A percentile compares a stretch with the other conserved stretches of the same genome.
Conservation (phyloP, 2,113 vertebrate genomes). For the Austrofundulus limnaeus region DNA sequence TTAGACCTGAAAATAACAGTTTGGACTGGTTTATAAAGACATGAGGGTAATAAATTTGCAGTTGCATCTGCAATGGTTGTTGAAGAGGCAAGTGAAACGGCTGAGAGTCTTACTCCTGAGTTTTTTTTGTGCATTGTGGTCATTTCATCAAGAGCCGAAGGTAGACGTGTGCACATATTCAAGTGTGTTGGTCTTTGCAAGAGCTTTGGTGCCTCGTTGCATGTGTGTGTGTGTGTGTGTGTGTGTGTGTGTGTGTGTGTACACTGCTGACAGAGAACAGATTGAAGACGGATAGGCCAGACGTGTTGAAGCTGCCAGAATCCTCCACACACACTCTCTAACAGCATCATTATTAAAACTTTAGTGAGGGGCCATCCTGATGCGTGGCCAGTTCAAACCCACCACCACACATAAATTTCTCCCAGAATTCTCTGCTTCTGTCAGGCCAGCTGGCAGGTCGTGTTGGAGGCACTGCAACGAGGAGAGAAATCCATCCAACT, state of each 20-base stretch:
- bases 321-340: conserved; percentile 61
- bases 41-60: conserved; percentile 61
- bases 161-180: conserved; percentile 9
- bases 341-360: conserved; percentile 78
- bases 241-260: conserved; percentile 22
- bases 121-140: conserved; percentile 69
- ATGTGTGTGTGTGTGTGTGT: background rate
- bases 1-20: conserved; percentile 29
- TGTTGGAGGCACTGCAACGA: conserved; percentile 29
- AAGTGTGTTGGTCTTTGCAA: conserved; percentile 3
- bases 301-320: conserved; percentile 70
- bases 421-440: conserved; percentile 73
- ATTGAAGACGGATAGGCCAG: conserved; percentile 67
- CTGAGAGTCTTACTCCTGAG: conserved; percentile 66
- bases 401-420: conserved; percentile 73
- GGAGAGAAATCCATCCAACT: conserved; percentile 57
- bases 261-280: conserved; percentile 74
- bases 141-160: conserved; percentile 70
- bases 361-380: conserved; percentile 71
- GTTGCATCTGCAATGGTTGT: conserved; percentile 50
- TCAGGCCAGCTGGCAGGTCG: conserved; percentile 62
- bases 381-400: conserved; percentile 75
- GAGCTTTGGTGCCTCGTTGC: too few species aligned
- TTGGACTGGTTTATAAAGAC: conserved; percentile 45
- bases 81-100: conserved; percentile 39